Evolutionary conservation across 2,888 invertebrate genomes (phyloP).

Genomic region (Nomada ferruginata): DNA sequence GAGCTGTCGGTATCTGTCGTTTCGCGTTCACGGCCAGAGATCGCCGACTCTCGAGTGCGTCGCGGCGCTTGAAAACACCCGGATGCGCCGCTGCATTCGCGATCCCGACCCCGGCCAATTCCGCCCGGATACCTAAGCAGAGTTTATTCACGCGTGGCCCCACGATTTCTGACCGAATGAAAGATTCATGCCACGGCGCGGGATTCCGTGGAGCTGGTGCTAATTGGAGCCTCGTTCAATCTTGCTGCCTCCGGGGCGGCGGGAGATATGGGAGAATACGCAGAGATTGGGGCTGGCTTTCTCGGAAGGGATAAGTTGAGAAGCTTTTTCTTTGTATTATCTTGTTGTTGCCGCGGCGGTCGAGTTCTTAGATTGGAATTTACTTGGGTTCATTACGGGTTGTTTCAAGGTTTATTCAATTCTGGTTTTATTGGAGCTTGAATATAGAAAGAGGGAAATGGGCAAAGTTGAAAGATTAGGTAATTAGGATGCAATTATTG

Average conservation of each 20-base stretch:
- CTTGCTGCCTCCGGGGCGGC: neutral
- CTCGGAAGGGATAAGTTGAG: neutral
- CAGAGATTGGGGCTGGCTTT: neutral
- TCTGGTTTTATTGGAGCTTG: too few relatives aligned
- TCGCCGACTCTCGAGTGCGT: constrained; percentile 54
- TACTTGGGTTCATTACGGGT: too few relatives aligned
- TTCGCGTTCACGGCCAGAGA: constrained; percentile 66
- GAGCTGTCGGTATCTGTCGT: constrained; percentile 53
- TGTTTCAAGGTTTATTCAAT: too few relatives aligned
- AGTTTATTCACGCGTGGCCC: neutral
- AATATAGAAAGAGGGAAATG: too few relatives aligned
- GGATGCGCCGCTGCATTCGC: constrained; percentile 21
- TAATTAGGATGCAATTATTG: too few relatives aligned
- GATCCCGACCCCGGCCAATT: constrained; percentile 2
- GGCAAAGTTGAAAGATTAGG: too few relatives aligned
- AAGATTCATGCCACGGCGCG: constrained; percentile 5
- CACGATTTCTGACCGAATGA: neutral
- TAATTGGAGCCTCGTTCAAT: neutral
- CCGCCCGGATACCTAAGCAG: neutral
- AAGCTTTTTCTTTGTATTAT: too few relatives aligned
- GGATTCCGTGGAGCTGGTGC: neutral
- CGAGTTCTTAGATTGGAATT: too few relatives aligned
- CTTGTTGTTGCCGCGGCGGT: too few relatives aligned
- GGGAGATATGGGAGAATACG: too few relatives aligned
- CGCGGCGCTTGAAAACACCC: constrained; percentile 43